A percentile compares a stretch with the other conserved stretches of the same genome.
Conservation (phyloP, 1,140 invertebrate genomes). For the Brachionus rubens region DNA sequence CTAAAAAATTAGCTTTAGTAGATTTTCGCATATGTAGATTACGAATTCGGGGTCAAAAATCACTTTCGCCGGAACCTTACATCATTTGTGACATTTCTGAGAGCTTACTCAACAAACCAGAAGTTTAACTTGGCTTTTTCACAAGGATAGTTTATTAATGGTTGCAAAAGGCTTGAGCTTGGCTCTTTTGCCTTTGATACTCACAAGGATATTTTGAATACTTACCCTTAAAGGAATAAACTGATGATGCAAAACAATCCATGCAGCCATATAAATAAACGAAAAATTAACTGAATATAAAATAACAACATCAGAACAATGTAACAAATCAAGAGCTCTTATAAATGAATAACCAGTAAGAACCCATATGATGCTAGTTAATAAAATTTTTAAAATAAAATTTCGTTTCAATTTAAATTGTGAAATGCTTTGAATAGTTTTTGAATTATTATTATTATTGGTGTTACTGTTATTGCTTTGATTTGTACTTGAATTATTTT, state of each 20-base stretch:
- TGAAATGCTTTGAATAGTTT: neutral
- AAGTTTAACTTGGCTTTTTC: too few species aligned
- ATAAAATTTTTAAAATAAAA: constrained; percentile 10
- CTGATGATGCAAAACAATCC: constrained; percentile 30
- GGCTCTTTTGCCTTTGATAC: too few species aligned
- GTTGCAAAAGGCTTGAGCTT: too few species aligned
- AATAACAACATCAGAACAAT: constrained; percentile 32
- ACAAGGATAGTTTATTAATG: too few species aligned
- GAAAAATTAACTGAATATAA: constrained; percentile 39
- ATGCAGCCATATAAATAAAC: constrained; percentile 33
- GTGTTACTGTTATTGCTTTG: too few species aligned
- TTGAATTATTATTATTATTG: neutral
- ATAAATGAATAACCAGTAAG: constrained; percentile 26
- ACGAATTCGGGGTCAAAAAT: too few species aligned
- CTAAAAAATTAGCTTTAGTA: too few species aligned
- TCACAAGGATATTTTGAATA: too few species aligned
- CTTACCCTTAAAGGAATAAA: constrained; percentile 37
- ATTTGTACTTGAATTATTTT: neutral
- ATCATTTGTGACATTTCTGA: too few species aligned
- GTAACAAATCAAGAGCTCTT: constrained; percentile 4
- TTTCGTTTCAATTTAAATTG: constrained; percentile 21
- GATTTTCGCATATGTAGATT: too few species aligned
- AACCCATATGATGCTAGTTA: constrained; percentile 3
- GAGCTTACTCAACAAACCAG: too few species aligned
- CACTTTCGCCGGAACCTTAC: too few species aligned